Base-by-base conservation (phyloP, 2,888 invertebrate species). In the Epirrhoe alternata region DNA sequence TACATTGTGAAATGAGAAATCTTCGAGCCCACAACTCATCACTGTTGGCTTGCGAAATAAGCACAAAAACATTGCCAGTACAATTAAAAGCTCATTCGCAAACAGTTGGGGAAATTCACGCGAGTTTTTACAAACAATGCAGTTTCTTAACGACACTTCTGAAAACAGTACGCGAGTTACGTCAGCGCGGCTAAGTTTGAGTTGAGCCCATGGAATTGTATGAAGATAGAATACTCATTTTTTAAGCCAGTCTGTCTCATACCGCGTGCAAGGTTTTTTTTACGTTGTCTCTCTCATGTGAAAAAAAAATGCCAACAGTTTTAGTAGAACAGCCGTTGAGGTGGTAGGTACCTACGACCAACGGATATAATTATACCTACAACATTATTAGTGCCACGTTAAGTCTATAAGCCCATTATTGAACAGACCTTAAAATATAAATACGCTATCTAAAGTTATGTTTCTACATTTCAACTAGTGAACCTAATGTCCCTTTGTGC, bases 101-200 rank as follows among this genome's bases (percentile, higher is more conserved):
- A 73, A 74, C 70, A 72, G 69, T 65, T 61, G 50, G 61, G 61
- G 58, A 76, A 77, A 74, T 75, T 71, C 74, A 73, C 69, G 57
- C 66, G 65, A 67, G 61, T 73, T 71, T 73, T 73, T 72, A 72
- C 71, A 75, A 78, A 79, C 76, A 78, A 79, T 79, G 74, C 77
- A 75, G 69, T 74, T 66, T 71, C 69, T 65, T 72, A 74, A 76
- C 73, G 74, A 74, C 76, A 71, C 73, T 76, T 75, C 72, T 59
- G 71, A 72, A 69, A 63, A 67, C 59, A 55, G 64, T 68, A 68
- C 56, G 67, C 67, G 56, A 61, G 68, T 72, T 74, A 68, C 66
- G 69, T 69, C 68, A 74, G 56, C 42, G 52, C n/a, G 51, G 53
- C 52, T 63, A 53, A 35, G 69, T 68, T 68, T 66, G 61, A 69